Evolutionary conservation across 2,797 vertebrate species (phyloP), one percentile per base, ranked within the genome.

Genomic region (Poeciliopsis paucimaculata): DNA sequence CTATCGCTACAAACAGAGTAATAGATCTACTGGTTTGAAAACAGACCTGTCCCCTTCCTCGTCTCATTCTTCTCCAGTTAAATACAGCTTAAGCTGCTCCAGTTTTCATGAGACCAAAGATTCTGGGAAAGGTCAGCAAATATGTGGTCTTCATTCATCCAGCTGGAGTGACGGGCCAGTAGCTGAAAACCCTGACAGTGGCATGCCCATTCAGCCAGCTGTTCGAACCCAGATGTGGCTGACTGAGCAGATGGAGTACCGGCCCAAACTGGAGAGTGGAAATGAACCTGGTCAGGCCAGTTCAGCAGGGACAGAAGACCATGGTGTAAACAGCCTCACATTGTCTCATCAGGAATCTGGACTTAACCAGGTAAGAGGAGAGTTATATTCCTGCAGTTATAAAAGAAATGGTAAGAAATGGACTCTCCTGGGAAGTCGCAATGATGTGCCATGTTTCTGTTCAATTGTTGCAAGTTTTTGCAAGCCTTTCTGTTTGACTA

Each of bases 221-320:
- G 93, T 98, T 43, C 95, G 97, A 80, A 99, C 98, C 43, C 97
- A 99, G 80, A 97, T 98, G 97, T 99, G 98, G 98, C 96, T 99
- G 75, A 98, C 96, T 0, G 97, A 99, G 77, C 98, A 99, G 93
- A 91, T 98, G 95, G 98, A 97, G 88, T 95, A 94, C 90, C 94
- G 95, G 84, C 83, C 96, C 26, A 87, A 72, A 74, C 74, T 23
- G 16, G 85, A 91, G 4, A 43, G 8, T 70, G 39, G 66, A 39
- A 94, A 53, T 9, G 78, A 86, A 47, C 70, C 26, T 2, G 70
- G 70, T 71, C 83, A 78, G 1, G 62, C 23, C 3, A 53, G 60
- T 8, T 45, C 45, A 4, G 3, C 73, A 46, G 81, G 71, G 73
- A 36, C 46, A 43, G 83, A 85, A 39, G 77, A 72, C 23, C 78